Conservation (phyloP, 2,113 vertebrate species). For the Malaclemys terrapin region DNA sequence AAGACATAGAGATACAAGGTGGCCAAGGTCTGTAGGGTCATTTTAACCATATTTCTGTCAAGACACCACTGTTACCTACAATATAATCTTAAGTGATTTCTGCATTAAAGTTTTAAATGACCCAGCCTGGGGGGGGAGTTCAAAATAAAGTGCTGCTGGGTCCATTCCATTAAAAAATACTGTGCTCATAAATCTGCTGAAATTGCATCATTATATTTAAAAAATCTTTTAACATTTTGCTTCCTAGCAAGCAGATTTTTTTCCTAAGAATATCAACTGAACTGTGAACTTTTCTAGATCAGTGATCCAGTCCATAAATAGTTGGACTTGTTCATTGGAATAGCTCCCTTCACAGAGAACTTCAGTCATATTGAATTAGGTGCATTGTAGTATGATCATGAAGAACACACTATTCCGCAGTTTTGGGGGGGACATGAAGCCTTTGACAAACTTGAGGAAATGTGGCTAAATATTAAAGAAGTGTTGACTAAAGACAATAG, state of each 20-base stretch:
- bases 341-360: conserved; percentile 5
- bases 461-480: background rate
- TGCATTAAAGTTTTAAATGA: conserved; percentile 66
- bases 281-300: conserved; percentile 19
- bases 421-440: background rate
- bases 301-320: conserved; percentile 60
- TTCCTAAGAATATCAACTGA: background rate
- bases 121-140: background rate
- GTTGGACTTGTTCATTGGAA: conserved; percentile 26
- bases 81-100: conserved; percentile 13
- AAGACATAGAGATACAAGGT: background rate
- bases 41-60: conserved; percentile 24
- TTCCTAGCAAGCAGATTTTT: conserved; percentile 18
- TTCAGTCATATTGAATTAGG: background rate
- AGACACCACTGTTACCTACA: background rate
- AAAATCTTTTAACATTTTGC: conserved; percentile 34
- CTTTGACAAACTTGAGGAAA: background rate
- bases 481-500: background rate
- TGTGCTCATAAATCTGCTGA: background rate
- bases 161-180: conserved; percentile 48
- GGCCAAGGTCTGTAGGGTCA: background rate
- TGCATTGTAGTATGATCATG: background rate
- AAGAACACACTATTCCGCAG: background rate
- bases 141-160: conserved; percentile 13
- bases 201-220: conserved; percentile 21